Base-by-base conservation (phyloP, 2,797 vertebrate genomes). In the Hapalemur alaotrensis region DNA sequence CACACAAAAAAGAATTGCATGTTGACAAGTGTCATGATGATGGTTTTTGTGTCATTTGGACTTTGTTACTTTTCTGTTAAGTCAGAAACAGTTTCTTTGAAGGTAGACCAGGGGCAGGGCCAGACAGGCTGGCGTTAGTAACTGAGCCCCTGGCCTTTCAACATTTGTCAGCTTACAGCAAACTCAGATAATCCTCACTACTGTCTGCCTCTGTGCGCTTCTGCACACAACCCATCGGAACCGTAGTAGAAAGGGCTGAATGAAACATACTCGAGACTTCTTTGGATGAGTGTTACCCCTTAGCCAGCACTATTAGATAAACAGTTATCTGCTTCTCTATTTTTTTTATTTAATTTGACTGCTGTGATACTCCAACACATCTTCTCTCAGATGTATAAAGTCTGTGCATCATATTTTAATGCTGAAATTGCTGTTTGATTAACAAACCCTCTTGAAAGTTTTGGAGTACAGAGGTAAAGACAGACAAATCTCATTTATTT, bases 361-460 rank as follows among this genome's bases (percentile, higher is more conserved):
- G 69, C 38, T 41, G 4, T 14, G 8, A 61, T 63, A 13, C 69
- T 63, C 63, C 6, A 2, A 9, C 4, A 5, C 15, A 17, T 38
- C 85, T 95, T 86, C 73, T 41, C 41, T 85, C 38, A 75, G 22
- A 57, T 48, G 35, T 1, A 86, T 32, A 92, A 88, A 93, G 25
- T 75, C 28, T 43, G 1, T 35, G 25, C 3, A 25, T 65, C 18
- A 0, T 35, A 41, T 59, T 81, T 78, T 57, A 17, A 57, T 46
- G 41, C 30, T 86, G 28, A 91, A 48, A 57, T 69, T 73, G 35
- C 38, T 72, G 1, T 52, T 38, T 7, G 17, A 17, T 20, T 69
- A 65, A 89, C 14, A 20, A 22, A 67, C 54, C 22, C 67, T 85
- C 52, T 80, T 2, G 14, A 15, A 89, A 75, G 4, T 35, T 52